Evolutionary conservation across 2,113 vertebrate species (phyloP).

Genomic region (Oryzias javanicus): DNA sequence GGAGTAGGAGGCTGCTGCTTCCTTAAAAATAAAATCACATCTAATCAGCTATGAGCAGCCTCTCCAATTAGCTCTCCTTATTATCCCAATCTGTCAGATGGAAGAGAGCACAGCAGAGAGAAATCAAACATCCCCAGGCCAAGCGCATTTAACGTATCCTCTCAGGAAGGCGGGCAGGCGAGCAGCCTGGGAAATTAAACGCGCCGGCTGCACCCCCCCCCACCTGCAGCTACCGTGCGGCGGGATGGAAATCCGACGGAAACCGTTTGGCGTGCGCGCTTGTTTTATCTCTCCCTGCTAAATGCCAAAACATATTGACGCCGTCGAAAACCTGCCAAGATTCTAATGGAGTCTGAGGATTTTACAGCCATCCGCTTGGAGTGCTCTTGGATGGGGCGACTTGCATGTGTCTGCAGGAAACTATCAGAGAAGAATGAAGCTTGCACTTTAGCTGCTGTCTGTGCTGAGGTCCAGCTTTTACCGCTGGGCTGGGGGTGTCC

Average conservation of each 20-base stretch:
- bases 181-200: conserved; percentile 65
- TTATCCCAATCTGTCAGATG: conserved; percentile 73
- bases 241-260: conserved; percentile 39
- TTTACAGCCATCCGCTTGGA: conserved; percentile 32
- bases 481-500: neutral
- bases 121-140: conserved; percentile 73
- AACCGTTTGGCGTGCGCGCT: conserved; percentile 27
- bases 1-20: conserved; percentile 24
- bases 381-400: conserved; percentile 58
- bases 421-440: conserved; percentile 51
- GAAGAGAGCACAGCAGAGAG: conserved; percentile 63
- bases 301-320: conserved; percentile 44
- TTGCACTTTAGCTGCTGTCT: conserved; percentile 38
- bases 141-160: conserved; percentile 65
- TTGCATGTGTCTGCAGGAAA: conserved; percentile 56
- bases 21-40: conserved; percentile 40
- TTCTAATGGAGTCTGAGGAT: conserved; percentile 58
- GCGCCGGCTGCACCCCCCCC: conserved; percentile 29
- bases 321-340: conserved; percentile 37
- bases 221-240: conserved; percentile 59
- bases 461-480: conserved; percentile 30
- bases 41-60: conserved; percentile 63
- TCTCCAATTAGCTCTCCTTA: conserved; percentile 74
- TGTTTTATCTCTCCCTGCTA: conserved; percentile 47
- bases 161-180: conserved; percentile 44